phyloP scores from a whole-genome alignment of 1,140 invertebrate species.

The Trichonephila inaurata region DNA sequence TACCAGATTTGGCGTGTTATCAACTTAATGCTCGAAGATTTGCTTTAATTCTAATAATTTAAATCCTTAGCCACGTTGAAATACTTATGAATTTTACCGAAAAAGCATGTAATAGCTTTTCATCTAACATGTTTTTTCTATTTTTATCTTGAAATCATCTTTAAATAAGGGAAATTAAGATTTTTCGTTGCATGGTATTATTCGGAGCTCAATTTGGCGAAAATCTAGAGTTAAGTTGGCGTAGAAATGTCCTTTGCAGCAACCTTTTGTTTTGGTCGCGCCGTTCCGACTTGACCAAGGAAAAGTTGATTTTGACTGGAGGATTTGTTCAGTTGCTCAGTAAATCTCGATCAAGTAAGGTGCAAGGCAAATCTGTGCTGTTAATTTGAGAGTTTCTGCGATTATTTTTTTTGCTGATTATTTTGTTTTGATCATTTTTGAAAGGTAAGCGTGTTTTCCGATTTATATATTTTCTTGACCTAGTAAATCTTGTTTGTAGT shows the following conservation, averaged over 20 bases:
- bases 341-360: neutral
- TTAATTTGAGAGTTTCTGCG: neutral
- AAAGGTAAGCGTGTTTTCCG: neutral
- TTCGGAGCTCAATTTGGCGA: neutral
- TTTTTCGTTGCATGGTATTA: neutral
- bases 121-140: neutral
- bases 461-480: neutral
- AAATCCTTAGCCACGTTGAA: neutral
- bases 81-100: neutral
- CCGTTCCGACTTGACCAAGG: neutral
- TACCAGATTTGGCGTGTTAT: neutral
- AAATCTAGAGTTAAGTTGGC: neutral
- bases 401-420: neutral
- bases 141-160: neutral
- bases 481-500: neutral
- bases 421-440: neutral
- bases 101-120: neutral
- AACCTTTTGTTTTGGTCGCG: conserved; percentile 62
- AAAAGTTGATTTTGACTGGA: conserved; percentile 46
- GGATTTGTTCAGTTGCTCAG: neutral
- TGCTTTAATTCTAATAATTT: neutral
- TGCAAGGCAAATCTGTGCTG: neutral
- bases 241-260: neutral
- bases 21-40: neutral
- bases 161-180: neutral